Conservation (phyloP, 2,113 vertebrate species). For the Plectropomus leopardus region DNA sequence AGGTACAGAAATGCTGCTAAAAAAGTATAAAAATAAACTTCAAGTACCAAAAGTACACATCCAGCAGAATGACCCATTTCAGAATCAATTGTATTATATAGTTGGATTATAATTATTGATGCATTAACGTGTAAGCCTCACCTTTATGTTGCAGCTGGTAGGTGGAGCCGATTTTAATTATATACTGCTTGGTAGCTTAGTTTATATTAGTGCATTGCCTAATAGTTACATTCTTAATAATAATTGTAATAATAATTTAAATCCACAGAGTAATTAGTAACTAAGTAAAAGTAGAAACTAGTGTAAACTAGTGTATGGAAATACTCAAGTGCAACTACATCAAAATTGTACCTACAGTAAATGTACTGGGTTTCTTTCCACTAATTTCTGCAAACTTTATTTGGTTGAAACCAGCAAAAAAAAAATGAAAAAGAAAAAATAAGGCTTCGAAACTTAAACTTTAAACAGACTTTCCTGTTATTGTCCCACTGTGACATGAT, state of each 20-base stretch:
- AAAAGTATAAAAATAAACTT: not conserved
- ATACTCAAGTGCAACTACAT: not conserved
- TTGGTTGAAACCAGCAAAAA: not conserved
- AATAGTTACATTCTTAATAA: not conserved
- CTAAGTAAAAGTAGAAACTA: too few species aligned
- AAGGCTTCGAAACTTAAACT: not conserved
- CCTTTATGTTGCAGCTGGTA: too few species aligned
- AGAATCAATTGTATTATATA: too few species aligned
- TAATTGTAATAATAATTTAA: not conserved
- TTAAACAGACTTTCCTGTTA: not conserved
- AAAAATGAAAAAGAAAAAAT: too few species aligned
- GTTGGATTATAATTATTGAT: not conserved
- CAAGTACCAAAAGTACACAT: not conserved
- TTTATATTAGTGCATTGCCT: too few species aligned
- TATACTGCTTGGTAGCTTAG: too few species aligned
- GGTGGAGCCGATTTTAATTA: too few species aligned
- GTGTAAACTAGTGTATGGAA: not conserved
- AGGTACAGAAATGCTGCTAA: too few species aligned
- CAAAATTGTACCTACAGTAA: not conserved
- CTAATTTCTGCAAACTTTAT: not conserved
- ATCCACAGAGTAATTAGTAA: not conserved
- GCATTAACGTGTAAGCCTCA: not conserved
- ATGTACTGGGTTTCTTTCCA: not conserved
- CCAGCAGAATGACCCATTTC: not conserved
- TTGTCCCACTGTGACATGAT: constrained; percentile 14